Evolutionary conservation across 2,797 vertebrate species (phyloP).

Genomic region (Typhlichthys eigenmanni): DNA sequence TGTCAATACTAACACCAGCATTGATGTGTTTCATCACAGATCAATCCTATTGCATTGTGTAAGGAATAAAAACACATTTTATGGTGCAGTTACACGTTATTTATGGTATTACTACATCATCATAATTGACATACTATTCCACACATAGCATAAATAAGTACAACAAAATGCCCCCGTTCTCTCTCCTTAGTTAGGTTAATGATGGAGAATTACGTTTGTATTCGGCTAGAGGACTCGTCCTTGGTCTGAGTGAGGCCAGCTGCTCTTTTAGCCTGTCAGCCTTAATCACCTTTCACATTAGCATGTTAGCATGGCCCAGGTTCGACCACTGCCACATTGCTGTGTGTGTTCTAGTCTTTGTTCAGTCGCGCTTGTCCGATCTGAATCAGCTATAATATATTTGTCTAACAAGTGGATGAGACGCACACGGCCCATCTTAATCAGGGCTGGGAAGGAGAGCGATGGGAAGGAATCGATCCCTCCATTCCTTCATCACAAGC

Average conservation of each 20-base stretch:
- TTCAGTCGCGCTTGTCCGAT: conserved; percentile 64
- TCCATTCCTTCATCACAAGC: conserved; percentile 28
- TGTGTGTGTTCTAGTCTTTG: conserved; percentile 51
- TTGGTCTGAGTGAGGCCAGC: conserved; percentile 51
- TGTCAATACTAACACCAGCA: too few species aligned
- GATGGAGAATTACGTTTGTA: conserved; percentile 2
- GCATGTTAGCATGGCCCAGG: conserved; percentile 40
- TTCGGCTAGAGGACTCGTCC: conserved; percentile 35
- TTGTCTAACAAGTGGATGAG: conserved; percentile 62
- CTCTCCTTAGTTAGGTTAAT: too few species aligned
- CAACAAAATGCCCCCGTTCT: neutral
- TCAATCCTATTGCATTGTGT: too few species aligned
- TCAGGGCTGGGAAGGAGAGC: conserved; percentile 42
- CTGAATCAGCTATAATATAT: conserved; percentile 70
- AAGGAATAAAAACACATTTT: too few species aligned
- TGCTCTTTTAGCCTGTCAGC: conserved; percentile 36
- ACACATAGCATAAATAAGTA: neutral
- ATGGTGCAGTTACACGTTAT: too few species aligned
- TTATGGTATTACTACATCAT: too few species aligned
- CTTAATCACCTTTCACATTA: conserved; percentile 65
- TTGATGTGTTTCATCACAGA: too few species aligned
- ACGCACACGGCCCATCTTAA: conserved; percentile 52
- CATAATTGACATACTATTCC: too few species aligned
- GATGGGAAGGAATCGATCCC: conserved; percentile 50
- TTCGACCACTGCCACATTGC: conserved; percentile 54